These are phyloP conservation scores for Macrobrachium nipponense DNA, from an alignment of 1,140 invertebrate species.

Conservation along the genomic window DNA sequence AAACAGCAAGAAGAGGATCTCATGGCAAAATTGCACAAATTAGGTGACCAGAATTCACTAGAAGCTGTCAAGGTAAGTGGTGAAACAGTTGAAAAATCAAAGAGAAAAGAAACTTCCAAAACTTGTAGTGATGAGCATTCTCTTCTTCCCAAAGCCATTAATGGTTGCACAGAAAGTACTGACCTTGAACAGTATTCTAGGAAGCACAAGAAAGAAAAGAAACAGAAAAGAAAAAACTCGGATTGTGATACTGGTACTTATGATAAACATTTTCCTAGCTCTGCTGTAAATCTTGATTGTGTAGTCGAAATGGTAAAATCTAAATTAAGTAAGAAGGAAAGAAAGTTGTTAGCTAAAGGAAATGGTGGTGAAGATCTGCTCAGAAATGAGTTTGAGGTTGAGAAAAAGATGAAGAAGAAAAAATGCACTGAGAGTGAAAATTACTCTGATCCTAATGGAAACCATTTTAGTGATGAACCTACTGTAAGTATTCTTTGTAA, in stretches of 20 bases:
- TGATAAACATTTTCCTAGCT: neutral
- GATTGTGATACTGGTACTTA: neutral
- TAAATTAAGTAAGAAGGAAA: neutral
- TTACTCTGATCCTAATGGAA: neutral
- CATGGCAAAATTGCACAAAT: conserved; percentile 43
- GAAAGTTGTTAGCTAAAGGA: neutral
- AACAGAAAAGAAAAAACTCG: neutral
- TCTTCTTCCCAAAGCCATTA: neutral
- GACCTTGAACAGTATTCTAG: too few species aligned
- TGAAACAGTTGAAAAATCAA: too few species aligned
- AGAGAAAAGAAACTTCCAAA: neutral
- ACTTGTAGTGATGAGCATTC: neutral
- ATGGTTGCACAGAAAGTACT: too few species aligned
- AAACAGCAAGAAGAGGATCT: conserved; percentile 67
- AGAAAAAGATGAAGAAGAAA: neutral
- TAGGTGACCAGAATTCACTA: neutral
- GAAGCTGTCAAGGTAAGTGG: neutral
- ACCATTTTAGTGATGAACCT: too few species aligned
- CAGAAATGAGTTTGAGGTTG: neutral
- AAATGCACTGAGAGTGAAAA: neutral
- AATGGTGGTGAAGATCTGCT: neutral
- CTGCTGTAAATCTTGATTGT: too few species aligned
- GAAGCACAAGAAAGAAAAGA: neutral
- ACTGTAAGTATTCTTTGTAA: too few species aligned
- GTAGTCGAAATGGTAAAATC: too few species aligned